Evolutionary conservation across 2,113 vertebrate species (phyloP), one percentile per base, ranked within the genome.

Genomic region (Cathartes aura): DNA sequence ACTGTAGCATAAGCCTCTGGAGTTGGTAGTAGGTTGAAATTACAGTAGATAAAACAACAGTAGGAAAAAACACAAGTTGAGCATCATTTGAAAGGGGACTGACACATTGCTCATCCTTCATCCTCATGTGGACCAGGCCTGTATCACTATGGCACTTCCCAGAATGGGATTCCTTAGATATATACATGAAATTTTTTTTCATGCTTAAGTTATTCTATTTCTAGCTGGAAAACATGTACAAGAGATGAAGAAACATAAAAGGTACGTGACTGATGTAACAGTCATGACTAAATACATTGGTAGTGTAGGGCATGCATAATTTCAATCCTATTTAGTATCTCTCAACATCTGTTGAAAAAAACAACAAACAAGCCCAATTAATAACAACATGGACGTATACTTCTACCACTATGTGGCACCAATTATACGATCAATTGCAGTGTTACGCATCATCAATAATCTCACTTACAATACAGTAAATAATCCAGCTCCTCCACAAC

Each of bases 1-100:
- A 72, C 53, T 80, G 84, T 52, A 73, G 82, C 78, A 80, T 52
- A 66, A 84, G 67, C 27, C 86, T 79, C 70, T 95, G 50, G 71
- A 81, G 36, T 50, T 94, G 72, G 72, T 83, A 82, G 82, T 55
- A 93, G 67, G 82, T 78, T 90, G 81, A 79, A 91, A 95, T 84
- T 66, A 91, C 71, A 70, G 43, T 40, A 90, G 66, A 63, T 18
- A 18, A 73, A 85, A 74, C 43, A 93, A 72, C n/a, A 68, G 29
- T 16, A 43, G 21, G 32, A 89, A 87, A 91, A 83, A 71, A 8
- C 60, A 82, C 34, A 81, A n/a, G 14, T 8, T 82, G 20, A 45
- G 12, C 40, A 84, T 45, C 2, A 6, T 72, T 76, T 62, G 58
- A 91, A 96, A 89, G 5, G 19, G 17, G 58, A 85, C 45, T 26